Evolutionary conservation across 2,113 vertebrate genomes (phyloP).

Genomic region (Sisor rabdophorus): DNA sequence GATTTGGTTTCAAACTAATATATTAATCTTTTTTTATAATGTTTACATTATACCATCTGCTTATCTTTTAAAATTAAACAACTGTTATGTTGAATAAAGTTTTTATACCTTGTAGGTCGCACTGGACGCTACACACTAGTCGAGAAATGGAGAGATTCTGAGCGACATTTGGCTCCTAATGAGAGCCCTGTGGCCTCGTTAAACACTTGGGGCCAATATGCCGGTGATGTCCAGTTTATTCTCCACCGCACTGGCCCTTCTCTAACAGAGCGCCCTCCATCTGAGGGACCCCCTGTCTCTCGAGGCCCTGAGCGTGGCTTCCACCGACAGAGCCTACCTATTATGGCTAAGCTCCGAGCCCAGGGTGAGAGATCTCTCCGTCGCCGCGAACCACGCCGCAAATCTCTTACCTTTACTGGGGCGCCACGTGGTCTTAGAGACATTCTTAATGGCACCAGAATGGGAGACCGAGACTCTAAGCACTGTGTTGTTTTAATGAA

Average conservation of each 20-base stretch:
- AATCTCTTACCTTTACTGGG: conserved; percentile 92
- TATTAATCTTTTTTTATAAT: conserved; percentile 4
- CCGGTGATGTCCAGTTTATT: conserved; percentile 92
- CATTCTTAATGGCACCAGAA: conserved; percentile 80
- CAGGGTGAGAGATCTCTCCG: conserved; percentile 80
- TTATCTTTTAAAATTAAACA: background rate
- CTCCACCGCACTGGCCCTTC: conserved; percentile 90
- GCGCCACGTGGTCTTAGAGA: conserved; percentile 87
- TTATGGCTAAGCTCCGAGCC: conserved; percentile 86
- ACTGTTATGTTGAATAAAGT: background rate
- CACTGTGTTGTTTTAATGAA: conserved; percentile 72
- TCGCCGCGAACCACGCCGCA: conserved; percentile 88
- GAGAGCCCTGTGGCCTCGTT: conserved; percentile 92
- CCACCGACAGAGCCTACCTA: conserved; percentile 89
- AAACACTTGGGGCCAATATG: conserved; percentile 97
- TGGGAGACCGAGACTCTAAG: conserved; percentile 77
- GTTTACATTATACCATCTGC: background rate
- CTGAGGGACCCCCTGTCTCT: conserved; percentile 77
- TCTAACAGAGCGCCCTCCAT: conserved; percentile 85
- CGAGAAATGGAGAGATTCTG: conserved; percentile 94
- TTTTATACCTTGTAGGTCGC: conserved; percentile 71
- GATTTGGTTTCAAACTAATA: background rate
- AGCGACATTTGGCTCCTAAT: conserved; percentile 87
- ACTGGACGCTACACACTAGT: conserved; percentile 93
- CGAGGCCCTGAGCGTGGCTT: conserved; percentile 85